Evolutionary conservation across 2,113 vertebrate species (phyloP).

Genomic region (Corvus cornix): DNA sequence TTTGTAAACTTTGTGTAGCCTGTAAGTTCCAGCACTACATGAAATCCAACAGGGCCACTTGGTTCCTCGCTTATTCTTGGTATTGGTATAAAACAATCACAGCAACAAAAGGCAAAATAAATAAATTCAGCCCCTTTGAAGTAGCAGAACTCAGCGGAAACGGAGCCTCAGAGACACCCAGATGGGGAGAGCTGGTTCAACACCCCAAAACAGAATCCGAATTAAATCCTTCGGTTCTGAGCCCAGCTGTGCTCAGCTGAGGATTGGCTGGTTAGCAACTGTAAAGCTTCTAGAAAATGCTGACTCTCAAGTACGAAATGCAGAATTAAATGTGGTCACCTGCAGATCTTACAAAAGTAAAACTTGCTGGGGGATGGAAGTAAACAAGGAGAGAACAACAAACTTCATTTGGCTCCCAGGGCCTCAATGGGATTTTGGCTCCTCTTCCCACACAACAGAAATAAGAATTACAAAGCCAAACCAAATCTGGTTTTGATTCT

Average conservation of each 20-base stretch:
- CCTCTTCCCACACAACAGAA: background rate
- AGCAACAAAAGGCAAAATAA: background rate
- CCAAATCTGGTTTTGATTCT: slow-evolving; percentile 14
- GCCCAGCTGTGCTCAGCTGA: background rate
- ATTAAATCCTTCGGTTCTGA: background rate
- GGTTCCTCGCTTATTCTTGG: background rate
- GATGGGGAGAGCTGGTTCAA: background rate
- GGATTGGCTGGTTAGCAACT: background rate
- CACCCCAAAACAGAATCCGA: background rate
- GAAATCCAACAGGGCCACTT: background rate
- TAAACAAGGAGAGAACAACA: background rate
- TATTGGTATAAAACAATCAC: background rate
- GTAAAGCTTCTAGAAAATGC: background rate
- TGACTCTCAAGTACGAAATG: background rate
- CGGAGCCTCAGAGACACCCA: background rate
- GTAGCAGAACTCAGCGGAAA: background rate
- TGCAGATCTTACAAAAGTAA: background rate
- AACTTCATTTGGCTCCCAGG: background rate
- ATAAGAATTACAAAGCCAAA: background rate
- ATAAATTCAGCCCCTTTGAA: background rate
- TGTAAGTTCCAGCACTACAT: background rate
- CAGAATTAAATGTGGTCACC: background rate
- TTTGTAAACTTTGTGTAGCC: background rate
- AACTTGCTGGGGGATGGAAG: background rate
- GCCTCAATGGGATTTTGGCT: background rate